Evolutionary conservation across 2,113 vertebrate genomes (phyloP).

Genomic region (Nipponia nippon): DNA sequence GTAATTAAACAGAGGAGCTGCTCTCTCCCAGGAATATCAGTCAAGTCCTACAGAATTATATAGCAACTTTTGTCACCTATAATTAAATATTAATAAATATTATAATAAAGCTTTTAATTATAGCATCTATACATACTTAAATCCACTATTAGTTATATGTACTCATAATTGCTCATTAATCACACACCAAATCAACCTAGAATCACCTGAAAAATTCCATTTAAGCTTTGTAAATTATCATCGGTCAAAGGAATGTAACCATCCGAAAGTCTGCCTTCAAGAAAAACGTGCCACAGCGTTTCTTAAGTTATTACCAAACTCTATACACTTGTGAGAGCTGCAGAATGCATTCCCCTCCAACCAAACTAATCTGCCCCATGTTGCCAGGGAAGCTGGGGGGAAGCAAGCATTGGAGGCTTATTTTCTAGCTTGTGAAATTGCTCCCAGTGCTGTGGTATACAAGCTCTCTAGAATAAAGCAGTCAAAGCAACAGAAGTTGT

Average conservation of each 20-base stretch:
- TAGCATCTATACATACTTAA: not conserved
- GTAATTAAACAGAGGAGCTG: not conserved
- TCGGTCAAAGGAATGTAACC: not conserved
- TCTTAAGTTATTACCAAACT: not conserved
- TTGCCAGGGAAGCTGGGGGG: not conserved
- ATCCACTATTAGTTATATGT: not conserved
- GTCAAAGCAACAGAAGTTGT: not conserved
- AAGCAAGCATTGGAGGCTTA: not conserved
- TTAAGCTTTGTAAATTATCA: not conserved
- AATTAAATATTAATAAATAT: not conserved
- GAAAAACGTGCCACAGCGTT: not conserved
- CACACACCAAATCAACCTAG: not conserved
- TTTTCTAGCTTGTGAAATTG: not conserved
- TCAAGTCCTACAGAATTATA: not conserved
- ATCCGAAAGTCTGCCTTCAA: not conserved
- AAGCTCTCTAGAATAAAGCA: not conserved
- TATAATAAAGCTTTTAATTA: not conserved
- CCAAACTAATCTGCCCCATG: not conserved
- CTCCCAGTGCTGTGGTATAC: not conserved
- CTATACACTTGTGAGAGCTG: not conserved
- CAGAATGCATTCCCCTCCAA: not conserved
- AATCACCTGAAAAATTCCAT: not conserved
- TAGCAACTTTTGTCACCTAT: not conserved
- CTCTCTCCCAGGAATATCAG: not conserved
- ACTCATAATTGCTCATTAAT: not conserved